These are phyloP conservation scores for Danaus chrysippus DNA, from an alignment of 2,888 invertebrate genomes.

Conservation along the genomic window DNA sequence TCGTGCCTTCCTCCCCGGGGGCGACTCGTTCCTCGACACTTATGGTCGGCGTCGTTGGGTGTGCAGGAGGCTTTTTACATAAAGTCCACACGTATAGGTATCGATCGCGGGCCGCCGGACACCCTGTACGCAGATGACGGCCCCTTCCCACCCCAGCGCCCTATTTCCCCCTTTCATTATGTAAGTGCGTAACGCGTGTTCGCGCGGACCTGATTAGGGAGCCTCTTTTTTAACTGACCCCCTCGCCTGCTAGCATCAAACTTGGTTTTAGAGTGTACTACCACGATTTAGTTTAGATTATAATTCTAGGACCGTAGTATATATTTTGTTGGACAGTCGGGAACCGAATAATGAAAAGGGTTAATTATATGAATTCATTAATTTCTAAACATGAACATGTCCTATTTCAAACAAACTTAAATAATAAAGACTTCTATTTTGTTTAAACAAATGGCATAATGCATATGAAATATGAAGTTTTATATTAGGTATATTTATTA, in stretches of 20 bases:
- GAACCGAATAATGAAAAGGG: neutral
- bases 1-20: conserved; percentile 74
- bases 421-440: no score
- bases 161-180: conserved; percentile 77
- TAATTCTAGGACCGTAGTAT: conserved; percentile 23
- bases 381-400: neutral
- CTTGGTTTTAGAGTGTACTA: conserved; percentile 70
- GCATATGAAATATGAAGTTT: neutral
- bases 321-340: conserved; percentile 9
- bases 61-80: conserved; percentile 79
- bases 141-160: conserved; percentile 56
- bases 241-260: conserved; percentile 72
- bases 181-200: conserved; percentile 79
- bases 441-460: no score
- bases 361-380: neutral
- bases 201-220: conserved; percentile 77
- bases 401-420: no score
- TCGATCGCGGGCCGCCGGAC: conserved; percentile 76
- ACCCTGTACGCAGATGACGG: conserved; percentile 78
- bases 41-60: conserved; percentile 77
- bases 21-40: conserved; percentile 78
- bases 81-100: conserved; percentile 79
- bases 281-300: conserved; percentile 47
- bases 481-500: neutral
- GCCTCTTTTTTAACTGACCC: conserved; percentile 78